Conservation (phyloP, 2,113 vertebrate genomes). For the Crypturellus undulatus region DNA sequence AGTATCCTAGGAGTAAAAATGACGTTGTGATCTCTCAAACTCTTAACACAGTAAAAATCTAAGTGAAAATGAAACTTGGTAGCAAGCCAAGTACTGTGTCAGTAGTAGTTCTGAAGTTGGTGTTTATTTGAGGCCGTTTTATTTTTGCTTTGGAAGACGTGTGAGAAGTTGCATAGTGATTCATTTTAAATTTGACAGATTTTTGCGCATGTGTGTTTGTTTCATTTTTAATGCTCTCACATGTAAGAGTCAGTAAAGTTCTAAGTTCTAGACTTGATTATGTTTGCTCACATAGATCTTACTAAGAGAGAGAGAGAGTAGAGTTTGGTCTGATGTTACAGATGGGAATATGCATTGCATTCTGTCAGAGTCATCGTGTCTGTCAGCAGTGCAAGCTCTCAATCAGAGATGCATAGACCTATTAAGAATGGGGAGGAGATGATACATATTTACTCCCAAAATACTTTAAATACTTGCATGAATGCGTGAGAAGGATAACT, state of each 20-base stretch:
- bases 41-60: neutral
- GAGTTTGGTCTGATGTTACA: neutral
- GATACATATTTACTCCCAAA: neutral
- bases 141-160: neutral
- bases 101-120: neutral
- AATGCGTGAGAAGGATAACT: neutral
- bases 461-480: neutral
- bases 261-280: neutral
- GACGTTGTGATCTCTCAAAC: neutral
- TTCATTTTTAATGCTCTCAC: neutral
- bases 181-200: neutral
- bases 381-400: neutral
- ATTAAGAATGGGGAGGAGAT: neutral
- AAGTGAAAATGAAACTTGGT: neutral
- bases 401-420: neutral
- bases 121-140: neutral
- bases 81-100: neutral
- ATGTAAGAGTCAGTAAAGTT: neutral
- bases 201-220: neutral
- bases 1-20: neutral
- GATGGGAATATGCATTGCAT: neutral
- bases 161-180: neutral
- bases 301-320: too few species aligned
- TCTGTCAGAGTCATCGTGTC: neutral
- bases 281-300: neutral